Evolutionary conservation across 2,888 invertebrate species (phyloP).

Genomic region (Pseudococcus longispinus): DNA sequence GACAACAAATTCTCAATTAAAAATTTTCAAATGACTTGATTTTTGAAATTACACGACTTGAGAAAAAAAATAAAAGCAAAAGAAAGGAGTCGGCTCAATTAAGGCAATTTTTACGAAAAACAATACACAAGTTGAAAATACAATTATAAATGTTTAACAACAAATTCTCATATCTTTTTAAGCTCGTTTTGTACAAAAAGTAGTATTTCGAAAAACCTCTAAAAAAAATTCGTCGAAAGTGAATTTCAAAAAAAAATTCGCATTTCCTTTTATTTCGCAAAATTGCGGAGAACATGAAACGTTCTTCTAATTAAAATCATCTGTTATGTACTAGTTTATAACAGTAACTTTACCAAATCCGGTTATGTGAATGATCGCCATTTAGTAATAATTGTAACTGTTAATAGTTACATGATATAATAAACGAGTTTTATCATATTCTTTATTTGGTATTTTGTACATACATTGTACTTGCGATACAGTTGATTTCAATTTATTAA

Average conservation of each 20-base stretch:
- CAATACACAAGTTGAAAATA: no score
- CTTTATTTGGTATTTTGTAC: slow-evolving; percentile 41
- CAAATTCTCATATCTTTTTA: no score
- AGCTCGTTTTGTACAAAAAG: no score
- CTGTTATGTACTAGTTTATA: background rate
- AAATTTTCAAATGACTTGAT: no score
- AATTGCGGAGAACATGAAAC: background rate
- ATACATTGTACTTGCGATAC: background rate
- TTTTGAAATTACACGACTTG: no score
- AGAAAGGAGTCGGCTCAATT: no score
- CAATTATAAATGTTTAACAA: no score
- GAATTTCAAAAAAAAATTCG: background rate
- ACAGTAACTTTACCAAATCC: slow-evolving; percentile 12
- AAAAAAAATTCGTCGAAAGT: background rate
- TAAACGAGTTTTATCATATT: slow-evolving; percentile 25
- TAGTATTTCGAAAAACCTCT: no score
- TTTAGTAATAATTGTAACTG: slow-evolving; percentile 36
- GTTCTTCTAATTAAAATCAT: slow-evolving; percentile 16
- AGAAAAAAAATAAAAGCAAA: no score
- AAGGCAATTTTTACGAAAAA: no score
- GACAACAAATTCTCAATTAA: no score
- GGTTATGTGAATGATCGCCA: slow-evolving; percentile 13
- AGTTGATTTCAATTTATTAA: background rate
- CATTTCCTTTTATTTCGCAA: slow-evolving; percentile 1
- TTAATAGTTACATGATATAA: slow-evolving; percentile 44